Evolutionary conservation across 2,888 invertebrate species (phyloP).

Genomic region (Archaeoteleia sp.): DNA sequence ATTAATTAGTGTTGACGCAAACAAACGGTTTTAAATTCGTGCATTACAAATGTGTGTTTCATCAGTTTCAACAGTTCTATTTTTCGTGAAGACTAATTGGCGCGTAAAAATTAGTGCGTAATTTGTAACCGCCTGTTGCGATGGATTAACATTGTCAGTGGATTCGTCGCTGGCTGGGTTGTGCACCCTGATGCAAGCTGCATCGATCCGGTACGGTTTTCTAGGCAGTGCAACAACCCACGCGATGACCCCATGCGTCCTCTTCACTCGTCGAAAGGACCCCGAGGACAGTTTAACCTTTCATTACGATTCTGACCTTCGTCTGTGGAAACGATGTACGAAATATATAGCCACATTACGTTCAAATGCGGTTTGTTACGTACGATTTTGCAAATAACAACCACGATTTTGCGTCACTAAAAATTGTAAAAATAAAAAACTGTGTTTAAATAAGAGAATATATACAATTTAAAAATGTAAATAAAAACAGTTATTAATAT

Average conservation of each 20-base stretch:
- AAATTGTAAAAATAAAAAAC: no score
- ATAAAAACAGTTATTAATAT: no score
- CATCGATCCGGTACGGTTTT: constrained; percentile 64
- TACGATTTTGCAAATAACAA: no score
- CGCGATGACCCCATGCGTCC: constrained; percentile 68
- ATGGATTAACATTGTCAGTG: constrained; percentile 41
- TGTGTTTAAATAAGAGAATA: no score
- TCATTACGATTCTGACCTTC: constrained; percentile 18
- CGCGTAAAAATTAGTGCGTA: constrained; percentile 4
- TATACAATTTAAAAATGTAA: no score
- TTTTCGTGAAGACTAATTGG: no score
- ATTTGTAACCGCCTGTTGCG: constrained; percentile 65
- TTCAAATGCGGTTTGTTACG: no score
- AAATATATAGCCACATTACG: not conserved
- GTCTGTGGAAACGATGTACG: not conserved
- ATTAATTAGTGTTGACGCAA: no score
- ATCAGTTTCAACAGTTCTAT: no score
- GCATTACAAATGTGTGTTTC: no score
- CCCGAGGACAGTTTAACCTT: constrained; percentile 56
- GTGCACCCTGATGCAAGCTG: constrained; percentile 68
- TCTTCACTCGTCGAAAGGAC: constrained; percentile 54
- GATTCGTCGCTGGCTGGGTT: constrained; percentile 63
- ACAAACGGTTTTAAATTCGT: no score
- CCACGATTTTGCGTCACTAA: no score
- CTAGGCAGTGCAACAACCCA: constrained; percentile 72